These are phyloP conservation scores for Gadus chalcogrammus DNA, from an alignment of 2,113 vertebrate genomes.

Conservation along the genomic window DNA sequence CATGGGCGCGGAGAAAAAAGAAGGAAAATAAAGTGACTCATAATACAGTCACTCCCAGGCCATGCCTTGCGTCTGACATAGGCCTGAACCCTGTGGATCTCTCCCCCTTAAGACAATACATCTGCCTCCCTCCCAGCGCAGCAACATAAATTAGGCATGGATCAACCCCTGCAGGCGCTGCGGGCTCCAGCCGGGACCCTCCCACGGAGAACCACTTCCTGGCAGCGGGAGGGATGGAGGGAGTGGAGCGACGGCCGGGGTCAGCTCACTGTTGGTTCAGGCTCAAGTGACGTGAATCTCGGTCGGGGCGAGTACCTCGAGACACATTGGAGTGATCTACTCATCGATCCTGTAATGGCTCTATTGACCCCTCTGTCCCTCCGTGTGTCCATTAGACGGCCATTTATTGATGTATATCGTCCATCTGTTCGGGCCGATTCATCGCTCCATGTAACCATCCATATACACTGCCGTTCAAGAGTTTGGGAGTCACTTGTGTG, in stretches of 20 bases:
- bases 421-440: too few species aligned
- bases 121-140: slow-evolving; percentile 52
- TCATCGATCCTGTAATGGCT: neutral
- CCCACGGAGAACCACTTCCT: slow-evolving; percentile 38
- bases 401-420: neutral
- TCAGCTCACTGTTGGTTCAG: neutral
- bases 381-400: neutral
- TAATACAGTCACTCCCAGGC: slow-evolving; percentile 51
- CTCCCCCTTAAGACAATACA: slow-evolving; percentile 44
- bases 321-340: too few species aligned
- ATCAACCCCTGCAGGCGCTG: slow-evolving; percentile 48
- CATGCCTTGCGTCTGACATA: slow-evolving; percentile 56
- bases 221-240: slow-evolving; percentile 34
- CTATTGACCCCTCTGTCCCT: neutral
- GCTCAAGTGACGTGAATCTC: too few species aligned
- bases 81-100: slow-evolving; percentile 49
- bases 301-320: too few species aligned
- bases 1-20: slow-evolving; percentile 33
- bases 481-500: too few species aligned
- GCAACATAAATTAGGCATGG: slow-evolving; percentile 54
- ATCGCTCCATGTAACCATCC: too few species aligned
- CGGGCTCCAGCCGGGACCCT: slow-evolving; percentile 46
- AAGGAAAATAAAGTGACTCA: slow-evolving; percentile 55
- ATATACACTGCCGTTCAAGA: too few species aligned
- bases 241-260: slow-evolving; percentile 3